These are phyloP conservation scores for Danio aesculapii DNA, from an alignment of 2,797 vertebrate genomes.

Conservation along the genomic window DNA sequence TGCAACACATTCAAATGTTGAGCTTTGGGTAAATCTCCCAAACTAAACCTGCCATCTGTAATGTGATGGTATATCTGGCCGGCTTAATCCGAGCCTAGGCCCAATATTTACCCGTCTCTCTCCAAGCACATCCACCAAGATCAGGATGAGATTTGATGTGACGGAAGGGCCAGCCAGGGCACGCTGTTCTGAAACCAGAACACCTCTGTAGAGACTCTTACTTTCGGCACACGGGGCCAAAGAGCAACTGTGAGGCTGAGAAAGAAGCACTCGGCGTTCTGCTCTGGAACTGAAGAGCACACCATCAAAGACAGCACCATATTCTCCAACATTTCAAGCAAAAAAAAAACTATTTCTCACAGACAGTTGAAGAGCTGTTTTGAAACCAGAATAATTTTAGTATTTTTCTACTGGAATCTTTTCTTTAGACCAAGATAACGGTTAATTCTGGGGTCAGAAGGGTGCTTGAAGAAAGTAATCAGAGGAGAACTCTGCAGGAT, in stretches of 20 bases:
- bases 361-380: constrained; percentile 6
- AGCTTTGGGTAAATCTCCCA: constrained; percentile 52
- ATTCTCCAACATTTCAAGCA: constrained; percentile 2
- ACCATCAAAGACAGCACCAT: constrained; percentile 21
- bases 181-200: constrained; percentile 42
- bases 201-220: constrained; percentile 40
- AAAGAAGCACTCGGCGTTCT: background rate
- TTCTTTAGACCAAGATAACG: background rate
- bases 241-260: constrained; percentile 36
- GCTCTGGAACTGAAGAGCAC: constrained; percentile 10
- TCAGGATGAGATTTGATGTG: constrained; percentile 51
- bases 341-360: constrained; percentile 5
- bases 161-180: constrained; percentile 40
- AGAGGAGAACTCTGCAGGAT: constrained; percentile 14
- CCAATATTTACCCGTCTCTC: constrained; percentile 53
- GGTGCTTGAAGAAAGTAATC: constrained; percentile 8
- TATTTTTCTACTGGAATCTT: background rate
- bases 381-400: background rate
- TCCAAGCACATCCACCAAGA: constrained; percentile 27
- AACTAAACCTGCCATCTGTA: constrained; percentile 59
- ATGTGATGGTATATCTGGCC: constrained; percentile 56
- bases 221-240: constrained; percentile 27
- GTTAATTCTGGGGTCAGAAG: constrained; percentile 2
- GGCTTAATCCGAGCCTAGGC: constrained; percentile 54
- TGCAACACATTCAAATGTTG: constrained; percentile 51